Percentiles rank a stretch among this genome's conserved stretches.
Evolutionary conservation across 2,113 vertebrate genomes (phyloP).

Genomic region (Myotis brandtii): DNA sequence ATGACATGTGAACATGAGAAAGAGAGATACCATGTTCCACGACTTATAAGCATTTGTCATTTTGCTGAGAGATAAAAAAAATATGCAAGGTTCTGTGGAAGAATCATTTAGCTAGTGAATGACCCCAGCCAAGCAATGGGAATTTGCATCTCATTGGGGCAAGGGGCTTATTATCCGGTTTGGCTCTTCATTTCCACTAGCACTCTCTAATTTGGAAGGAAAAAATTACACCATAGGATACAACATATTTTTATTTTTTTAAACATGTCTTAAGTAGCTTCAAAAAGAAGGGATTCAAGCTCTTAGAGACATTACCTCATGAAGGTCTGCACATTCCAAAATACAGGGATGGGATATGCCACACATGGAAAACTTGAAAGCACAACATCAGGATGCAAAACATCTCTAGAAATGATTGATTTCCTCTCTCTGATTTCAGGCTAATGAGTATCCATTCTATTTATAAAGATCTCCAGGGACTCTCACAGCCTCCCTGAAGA

Average conservation of each 20-base stretch:
- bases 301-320: background rate
- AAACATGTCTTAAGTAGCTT: background rate
- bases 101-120: background rate
- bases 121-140: background rate
- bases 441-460: background rate
- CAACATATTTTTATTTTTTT: background rate
- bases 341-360: background rate
- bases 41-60: background rate
- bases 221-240: background rate
- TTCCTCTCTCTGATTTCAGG: constrained; percentile 4
- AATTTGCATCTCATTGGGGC: background rate
- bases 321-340: background rate
- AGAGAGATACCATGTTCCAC: background rate
- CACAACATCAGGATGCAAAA: background rate
- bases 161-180: background rate
- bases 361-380: background rate
- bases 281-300: background rate
- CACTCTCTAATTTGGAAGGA: background rate
- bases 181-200: background rate
- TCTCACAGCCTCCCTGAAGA: background rate
- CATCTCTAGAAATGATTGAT: constrained; percentile 35
- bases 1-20: background rate
- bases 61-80: constrained; percentile 39
- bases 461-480: constrained; percentile 44
- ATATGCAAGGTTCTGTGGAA: background rate